Evolutionary conservation across 2,113 vertebrate genomes (phyloP), one percentile per base, ranked within the genome.

Genomic region (Mixornis gularis): DNA sequence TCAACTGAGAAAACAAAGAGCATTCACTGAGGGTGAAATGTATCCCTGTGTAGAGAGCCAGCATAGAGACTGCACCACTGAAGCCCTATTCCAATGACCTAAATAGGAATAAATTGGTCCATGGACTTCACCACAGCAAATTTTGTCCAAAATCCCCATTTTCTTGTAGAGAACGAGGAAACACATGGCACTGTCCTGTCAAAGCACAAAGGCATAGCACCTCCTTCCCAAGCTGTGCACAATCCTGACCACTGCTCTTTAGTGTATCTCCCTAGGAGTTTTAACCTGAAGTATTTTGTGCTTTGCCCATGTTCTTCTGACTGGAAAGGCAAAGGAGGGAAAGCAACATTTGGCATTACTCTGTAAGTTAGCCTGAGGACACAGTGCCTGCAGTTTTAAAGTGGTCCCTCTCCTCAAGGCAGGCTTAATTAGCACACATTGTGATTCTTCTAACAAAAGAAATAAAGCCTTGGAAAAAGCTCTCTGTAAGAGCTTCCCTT

Each of bases 1-100:
- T 94, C 94, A 94, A 87, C 84, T 63, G 55, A 79, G 78, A 92
- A 96, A 94, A 96, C 84, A 96, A 95, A 95, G 87, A 94, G 85
- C 89, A 95, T 96, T 94, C 94, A 95, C 92, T 66, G 52, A 80
- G 70, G 55, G 91, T 92, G 87, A 96, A 96, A 95, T 83, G 84
- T 59, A 91, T 85, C 80, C 86, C 84, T 73, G 73, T 73, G 58
- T 7, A 95, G 46, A 93, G 38, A 92, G 92, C 89, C 89, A 94
- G 89, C 74, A 85, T 1, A 85, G 55, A 85, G 74, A 55, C 55
- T 78, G 71, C 59, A 73, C 79, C 86, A 71, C 85, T 90, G 55
- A 92, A 96, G 78, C 66, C 51, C 87, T 89, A 59, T 74, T 96
- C 74, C 13, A 8, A 94, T 93, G 94, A 94, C 87, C 94, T 94